Base-by-base conservation (phyloP, 2,113 vertebrate species). In the Campylomormyrus numenius region DNA sequence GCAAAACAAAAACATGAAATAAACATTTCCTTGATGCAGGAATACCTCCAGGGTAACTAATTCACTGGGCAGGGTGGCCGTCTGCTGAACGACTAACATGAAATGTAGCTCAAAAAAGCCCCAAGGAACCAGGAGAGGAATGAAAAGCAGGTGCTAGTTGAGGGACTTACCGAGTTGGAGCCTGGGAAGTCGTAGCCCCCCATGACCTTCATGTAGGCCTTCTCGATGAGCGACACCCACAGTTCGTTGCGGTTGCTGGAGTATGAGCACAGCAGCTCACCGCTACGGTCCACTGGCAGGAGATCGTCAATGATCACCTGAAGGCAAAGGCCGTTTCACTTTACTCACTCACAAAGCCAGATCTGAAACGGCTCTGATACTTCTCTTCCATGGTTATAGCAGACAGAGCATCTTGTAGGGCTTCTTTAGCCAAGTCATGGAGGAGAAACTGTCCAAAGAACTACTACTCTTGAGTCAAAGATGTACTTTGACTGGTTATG, bases 141-240 rank as follows among this genome's bases (percentile, higher is more conserved):
- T 15, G 0, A 0, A 56, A 19, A 77, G 39, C 24, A 9, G 42
- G 7, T 31, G n/a, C 5, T 1, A n/a, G 46, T 27, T 9, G 48
- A 42, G 39, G 96, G 17, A 80, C 98, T 96, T 93, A 99, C 98
- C 58, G 98, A 99, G 95, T 99, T 99, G 66, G 98, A 99, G 89
- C 98, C 98, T 24, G 98, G 98, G 93, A 99, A 99, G 94, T 99
- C 98, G 90, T 99, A 99, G 90, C 98, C 98, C 90, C 98, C 98
- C 98, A 99, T 99, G 91, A 99, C 98, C 92, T 99, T 99, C 98
- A 99, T 99, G 94, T 99, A 99, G n/a, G 98, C 98, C 90, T 99
- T 99, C 93, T 99, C 98, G 91, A 99, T 99, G 87, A 99, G 96
- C 0, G 98, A 99, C 7, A 99, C 98, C 98, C 98, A 99, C 46